These are phyloP conservation scores for Myiotriccus ornatus DNA, from an alignment of 2,797 vertebrate genomes.

Conservation along the genomic window DNA sequence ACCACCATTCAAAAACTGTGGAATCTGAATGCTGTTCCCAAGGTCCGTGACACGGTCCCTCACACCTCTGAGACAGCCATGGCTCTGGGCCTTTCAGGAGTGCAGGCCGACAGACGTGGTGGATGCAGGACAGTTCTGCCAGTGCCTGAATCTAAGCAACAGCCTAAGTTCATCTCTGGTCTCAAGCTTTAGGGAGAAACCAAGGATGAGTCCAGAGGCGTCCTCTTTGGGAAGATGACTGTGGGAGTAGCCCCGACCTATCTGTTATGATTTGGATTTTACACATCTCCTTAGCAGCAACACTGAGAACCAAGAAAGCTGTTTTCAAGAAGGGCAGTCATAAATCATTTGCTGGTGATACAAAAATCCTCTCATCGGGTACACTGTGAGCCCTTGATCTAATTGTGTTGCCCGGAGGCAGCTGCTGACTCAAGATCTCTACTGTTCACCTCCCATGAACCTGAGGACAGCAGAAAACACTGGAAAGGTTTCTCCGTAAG, in stretches of 20 bases:
- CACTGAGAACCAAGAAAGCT: not conserved
- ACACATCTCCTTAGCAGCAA: not conserved
- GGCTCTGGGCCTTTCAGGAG: not conserved
- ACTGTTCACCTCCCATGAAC: fast-evolving
- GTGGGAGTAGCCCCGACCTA: not conserved
- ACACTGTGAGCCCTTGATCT: not conserved
- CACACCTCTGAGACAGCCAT: fast-evolving
- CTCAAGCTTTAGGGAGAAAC: not conserved
- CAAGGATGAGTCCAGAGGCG: not conserved
- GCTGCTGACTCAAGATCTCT: not conserved
- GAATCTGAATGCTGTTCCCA: not conserved
- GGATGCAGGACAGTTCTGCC: not conserved
- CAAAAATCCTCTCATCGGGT: not conserved
- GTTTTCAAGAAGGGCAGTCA: not conserved
- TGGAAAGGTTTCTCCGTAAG: not conserved
- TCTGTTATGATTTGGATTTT: not conserved
- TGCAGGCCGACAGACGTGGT: not conserved
- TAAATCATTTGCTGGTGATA: not conserved
- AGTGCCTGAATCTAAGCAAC: not conserved
- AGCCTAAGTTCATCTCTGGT: not conserved
- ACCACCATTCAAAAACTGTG: not conserved
- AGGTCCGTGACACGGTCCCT: not conserved
- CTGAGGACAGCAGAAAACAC: not conserved
- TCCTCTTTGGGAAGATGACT: not conserved
- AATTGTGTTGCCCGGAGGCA: not conserved